phyloP scores from a whole-genome alignment of 53 echinoderm and acorn worm genomes.

The Mesocentrotus franciscanus region DNA sequence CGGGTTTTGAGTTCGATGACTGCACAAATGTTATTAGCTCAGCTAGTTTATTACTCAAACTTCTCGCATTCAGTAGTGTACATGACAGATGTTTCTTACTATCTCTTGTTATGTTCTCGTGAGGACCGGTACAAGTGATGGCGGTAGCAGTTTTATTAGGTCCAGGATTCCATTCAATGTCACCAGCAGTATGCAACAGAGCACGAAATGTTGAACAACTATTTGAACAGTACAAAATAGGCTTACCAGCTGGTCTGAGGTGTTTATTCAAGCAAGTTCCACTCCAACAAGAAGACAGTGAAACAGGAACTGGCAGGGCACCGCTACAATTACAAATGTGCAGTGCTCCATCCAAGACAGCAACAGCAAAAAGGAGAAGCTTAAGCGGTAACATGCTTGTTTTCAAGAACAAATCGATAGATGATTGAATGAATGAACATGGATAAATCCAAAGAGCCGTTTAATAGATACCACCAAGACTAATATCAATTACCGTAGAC shows the following conservation, averaged over 20 bases:
- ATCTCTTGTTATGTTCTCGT: neutral
- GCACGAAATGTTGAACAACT: neutral
- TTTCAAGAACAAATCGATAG: no score
- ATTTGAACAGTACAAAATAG: neutral
- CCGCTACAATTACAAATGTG: no score
- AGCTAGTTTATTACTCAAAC: neutral
- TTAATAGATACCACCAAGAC: neutral
- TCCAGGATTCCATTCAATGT: neutral
- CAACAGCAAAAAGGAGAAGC: no score
- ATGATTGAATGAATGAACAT: no score
- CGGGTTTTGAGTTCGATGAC: neutral
- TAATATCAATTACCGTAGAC: no score
- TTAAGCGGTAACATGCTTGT: no score
- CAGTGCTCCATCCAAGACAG: no score
- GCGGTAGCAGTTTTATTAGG: neutral
- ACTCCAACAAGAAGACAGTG: no score
- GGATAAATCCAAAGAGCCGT: no score
- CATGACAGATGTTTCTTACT: neutral
- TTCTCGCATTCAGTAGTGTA: neutral
- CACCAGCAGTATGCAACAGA: neutral
- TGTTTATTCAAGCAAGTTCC: neutral
- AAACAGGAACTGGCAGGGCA: no score
- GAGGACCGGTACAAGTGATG: neutral
- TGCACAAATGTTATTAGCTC: neutral
- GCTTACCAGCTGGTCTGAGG: neutral